Percentiles rank a stretch among this genome's conserved stretches.
These are phyloP conservation scores for Decapterus maruadsi DNA, from an alignment of 2,797 vertebrate species.

Conservation along the genomic window DNA sequence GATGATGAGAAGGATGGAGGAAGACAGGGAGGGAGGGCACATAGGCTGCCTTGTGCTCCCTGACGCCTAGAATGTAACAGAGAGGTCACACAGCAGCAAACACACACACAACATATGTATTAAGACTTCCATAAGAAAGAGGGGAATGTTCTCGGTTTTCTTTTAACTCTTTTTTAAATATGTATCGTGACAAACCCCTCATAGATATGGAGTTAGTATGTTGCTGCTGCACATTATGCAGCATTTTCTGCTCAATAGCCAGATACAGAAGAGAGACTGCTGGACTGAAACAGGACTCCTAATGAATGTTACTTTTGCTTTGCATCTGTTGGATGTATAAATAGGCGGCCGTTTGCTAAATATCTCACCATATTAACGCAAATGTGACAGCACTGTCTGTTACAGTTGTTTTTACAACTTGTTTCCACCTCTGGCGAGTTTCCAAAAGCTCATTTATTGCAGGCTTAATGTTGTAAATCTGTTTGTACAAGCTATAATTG, in stretches of 20 bases:
- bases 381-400: neutral
- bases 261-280: neutral
- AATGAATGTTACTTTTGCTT: neutral
- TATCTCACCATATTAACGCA: neutral
- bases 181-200: neutral
- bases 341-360: neutral
- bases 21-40: slow-evolving; percentile 34
- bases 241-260: neutral
- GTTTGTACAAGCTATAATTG: neutral
- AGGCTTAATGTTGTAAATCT: slow-evolving; percentile 3
- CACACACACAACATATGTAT: slow-evolving; percentile 23
- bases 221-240: neutral
- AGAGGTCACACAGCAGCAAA: slow-evolving; percentile 52
- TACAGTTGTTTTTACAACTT: neutral
- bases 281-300: neutral
- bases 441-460: slow-evolving; percentile 1
- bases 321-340: neutral
- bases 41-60: slow-evolving; percentile 43
- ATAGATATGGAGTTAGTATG: neutral
- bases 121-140: neutral
- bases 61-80: slow-evolving; percentile 29
- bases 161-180: too few relatives aligned
- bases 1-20: slow-evolving; percentile 59
- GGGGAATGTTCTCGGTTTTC: neutral
- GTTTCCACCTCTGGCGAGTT: neutral